phyloP scores from a whole-genome alignment of 2,888 invertebrate species.

The Anthoptus insignis region DNA sequence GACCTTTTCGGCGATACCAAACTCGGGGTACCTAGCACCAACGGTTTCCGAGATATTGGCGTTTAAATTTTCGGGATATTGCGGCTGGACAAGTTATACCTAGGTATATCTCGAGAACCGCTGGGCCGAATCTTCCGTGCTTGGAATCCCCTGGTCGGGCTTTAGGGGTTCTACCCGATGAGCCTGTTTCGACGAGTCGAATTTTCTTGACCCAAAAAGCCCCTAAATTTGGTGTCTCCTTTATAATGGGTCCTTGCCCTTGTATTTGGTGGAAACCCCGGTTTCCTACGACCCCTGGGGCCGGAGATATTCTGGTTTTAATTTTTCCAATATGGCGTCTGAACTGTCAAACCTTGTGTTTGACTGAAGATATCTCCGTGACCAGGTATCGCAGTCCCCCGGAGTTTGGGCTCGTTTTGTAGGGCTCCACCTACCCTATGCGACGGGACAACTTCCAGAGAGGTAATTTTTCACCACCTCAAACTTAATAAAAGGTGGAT shows the following conservation, averaged over 20 bases:
- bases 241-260: not conserved
- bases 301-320: not conserved
- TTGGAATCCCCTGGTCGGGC: not conserved
- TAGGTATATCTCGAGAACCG: not conserved
- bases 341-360: not conserved
- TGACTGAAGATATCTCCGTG: not conserved
- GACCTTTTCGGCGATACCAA: constrained; percentile 5
- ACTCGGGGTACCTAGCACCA: not conserved
- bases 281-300: constrained; percentile 1
- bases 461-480: not conserved
- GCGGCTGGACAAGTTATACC: not conserved
- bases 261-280: not conserved
- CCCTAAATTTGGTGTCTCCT: not conserved
- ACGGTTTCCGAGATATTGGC: not conserved
- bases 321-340: constrained; percentile 12
- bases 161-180: not conserved
- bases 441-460: not conserved
- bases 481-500: no score
- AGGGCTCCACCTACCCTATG: not conserved
- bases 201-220: not conserved
- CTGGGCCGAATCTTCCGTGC: not conserved
- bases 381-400: not conserved
- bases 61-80: not conserved
- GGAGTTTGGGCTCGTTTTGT: not conserved
- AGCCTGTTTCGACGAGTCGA: not conserved